phyloP scores from a whole-genome alignment of 2,797 vertebrate genomes.

The Vultur gryphus region DNA sequence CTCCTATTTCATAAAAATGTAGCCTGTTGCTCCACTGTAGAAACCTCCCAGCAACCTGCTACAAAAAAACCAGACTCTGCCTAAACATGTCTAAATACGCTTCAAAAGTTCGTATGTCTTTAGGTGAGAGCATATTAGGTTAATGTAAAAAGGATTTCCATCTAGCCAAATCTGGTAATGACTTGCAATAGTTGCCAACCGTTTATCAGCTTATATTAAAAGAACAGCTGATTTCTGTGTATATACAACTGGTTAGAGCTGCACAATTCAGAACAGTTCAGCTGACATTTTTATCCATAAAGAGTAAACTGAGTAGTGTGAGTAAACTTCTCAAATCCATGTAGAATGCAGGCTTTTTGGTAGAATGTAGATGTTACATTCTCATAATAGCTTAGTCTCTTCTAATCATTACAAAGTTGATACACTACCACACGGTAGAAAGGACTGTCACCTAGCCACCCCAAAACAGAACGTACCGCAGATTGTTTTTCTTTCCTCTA shows the following conservation, averaged over 20 bases:
- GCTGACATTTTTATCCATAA: not conserved
- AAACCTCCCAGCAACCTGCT: not conserved
- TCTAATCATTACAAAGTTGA: not conserved
- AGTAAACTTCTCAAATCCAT: not conserved
- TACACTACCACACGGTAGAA: not conserved
- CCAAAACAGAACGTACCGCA: rapidly evolving
- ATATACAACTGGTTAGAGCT: not conserved
- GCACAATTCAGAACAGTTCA: not conserved
- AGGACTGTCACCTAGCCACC: not conserved
- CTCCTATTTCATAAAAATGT: not conserved
- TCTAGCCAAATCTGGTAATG: not conserved
- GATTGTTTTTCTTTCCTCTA: not conserved
- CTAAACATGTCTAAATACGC: not conserved
- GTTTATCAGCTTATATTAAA: not conserved
- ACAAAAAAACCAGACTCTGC: not conserved
- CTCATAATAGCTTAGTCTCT: not conserved
- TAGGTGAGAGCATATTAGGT: not conserved
- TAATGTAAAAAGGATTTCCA: not conserved
- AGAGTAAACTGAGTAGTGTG: not conserved
- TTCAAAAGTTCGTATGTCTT: not conserved
- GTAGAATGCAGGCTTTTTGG: not conserved
- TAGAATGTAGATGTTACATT: not conserved
- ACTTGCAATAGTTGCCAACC: not conserved
- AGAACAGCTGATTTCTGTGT: not conserved
- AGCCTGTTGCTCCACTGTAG: not conserved